Percentiles rank a stretch among this genome's conserved stretches.
Conservation (phyloP, 2,888 invertebrate genomes). For the Sesamia inferens region DNA sequence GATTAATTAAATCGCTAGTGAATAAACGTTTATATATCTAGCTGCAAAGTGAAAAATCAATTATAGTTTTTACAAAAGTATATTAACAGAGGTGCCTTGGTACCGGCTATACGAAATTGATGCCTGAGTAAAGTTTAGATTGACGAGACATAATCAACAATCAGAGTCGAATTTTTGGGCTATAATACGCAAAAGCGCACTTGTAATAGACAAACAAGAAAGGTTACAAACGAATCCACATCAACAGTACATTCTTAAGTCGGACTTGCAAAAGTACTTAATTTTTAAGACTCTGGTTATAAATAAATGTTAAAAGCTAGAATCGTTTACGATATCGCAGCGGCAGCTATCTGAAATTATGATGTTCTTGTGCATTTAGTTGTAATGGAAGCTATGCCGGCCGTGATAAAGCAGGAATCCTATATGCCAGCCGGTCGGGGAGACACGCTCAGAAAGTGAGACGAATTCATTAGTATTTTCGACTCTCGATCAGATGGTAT, state of each 20-base stretch:
- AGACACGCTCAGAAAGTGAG: slow-evolving; percentile 14
- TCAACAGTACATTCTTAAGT: neutral
- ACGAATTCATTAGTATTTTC: slow-evolving; percentile 26
- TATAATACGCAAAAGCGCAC: neutral
- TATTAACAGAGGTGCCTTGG: neutral
- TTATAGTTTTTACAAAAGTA: slow-evolving; percentile 18
- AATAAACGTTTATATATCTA: slow-evolving; percentile 12
- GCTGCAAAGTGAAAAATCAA: slow-evolving; percentile 8
- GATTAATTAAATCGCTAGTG: slow-evolving; percentile 24
- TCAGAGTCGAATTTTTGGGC: neutral
- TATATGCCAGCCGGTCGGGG: slow-evolving; percentile 7
- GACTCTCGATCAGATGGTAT: neutral
- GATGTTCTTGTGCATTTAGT: slow-evolving; percentile 51
- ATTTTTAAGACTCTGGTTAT: slow-evolving; percentile 1
- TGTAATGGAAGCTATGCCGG: slow-evolving; percentile 47
- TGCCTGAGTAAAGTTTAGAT: neutral
- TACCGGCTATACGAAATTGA: neutral
- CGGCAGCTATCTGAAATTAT: slow-evolving; percentile 49
- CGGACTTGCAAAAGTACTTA: neutral
- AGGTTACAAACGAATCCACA: neutral
- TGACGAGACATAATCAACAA: neutral
- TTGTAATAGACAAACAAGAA: neutral
- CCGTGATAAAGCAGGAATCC: slow-evolving; percentile 32
- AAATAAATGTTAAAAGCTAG: slow-evolving; percentile 18
- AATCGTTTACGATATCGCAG: slow-evolving; percentile 38